phyloP scores from a whole-genome alignment of 2,888 invertebrate species.

The Polymixis flavicincta region DNA sequence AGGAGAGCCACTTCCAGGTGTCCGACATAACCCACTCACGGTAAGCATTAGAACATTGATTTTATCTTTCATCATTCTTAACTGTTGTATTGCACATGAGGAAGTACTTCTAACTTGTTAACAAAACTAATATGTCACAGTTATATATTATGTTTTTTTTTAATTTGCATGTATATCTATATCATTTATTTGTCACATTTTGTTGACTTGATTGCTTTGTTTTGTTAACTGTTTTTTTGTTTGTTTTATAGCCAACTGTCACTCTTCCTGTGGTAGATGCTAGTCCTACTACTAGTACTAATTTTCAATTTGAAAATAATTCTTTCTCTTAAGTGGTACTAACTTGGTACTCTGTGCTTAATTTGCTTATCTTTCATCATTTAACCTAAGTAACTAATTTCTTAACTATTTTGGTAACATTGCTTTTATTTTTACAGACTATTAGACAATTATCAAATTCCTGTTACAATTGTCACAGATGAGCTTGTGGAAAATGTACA shows the following conservation, averaged over 20 bases:
- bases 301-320: neutral
- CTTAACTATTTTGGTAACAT: neutral
- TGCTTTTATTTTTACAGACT: conserved; percentile 10
- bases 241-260: neutral
- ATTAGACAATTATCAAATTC: neutral
- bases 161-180: neutral
- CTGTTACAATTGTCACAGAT: neutral
- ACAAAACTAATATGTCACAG: neutral
- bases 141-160: neutral
- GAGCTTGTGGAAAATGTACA: neutral
- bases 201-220: neutral
- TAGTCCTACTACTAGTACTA: neutral
- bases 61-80: neutral
- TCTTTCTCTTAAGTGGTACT: conserved; percentile 12
- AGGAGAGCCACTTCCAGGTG: too few species aligned
- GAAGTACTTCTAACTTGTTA: neutral
- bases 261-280: neutral
- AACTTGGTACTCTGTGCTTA: neutral
- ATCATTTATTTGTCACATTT: neutral
- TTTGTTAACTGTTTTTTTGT: too few species aligned
- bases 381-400: neutral
- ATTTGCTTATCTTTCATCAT: conserved; percentile 6
- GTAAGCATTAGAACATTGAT: conserved; percentile 6
- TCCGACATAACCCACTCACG: conserved; percentile 11
- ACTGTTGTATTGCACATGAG: too few species aligned